Evolutionary conservation across 2,797 vertebrate genomes (phyloP).

Genomic region (Apogon hyalosoma): DNA sequence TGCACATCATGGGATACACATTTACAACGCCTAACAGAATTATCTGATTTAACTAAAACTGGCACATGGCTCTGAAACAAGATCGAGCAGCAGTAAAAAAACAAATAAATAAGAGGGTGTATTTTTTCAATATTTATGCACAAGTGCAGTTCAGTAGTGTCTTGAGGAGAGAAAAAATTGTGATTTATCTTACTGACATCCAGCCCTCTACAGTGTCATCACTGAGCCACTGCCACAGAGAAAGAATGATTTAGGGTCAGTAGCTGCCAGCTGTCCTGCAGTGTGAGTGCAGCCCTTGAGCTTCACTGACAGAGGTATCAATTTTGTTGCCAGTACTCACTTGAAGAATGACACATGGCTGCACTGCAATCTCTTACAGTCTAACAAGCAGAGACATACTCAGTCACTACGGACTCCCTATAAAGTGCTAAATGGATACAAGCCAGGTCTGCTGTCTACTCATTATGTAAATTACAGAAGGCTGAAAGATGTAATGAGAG

Average conservation of each 20-base stretch:
- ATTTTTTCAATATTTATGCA: neutral
- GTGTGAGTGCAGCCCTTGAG: slow-evolving; percentile 26
- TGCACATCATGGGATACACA: slow-evolving; percentile 11
- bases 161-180: neutral
- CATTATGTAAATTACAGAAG: slow-evolving; percentile 19
- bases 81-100: slow-evolving; percentile 9
- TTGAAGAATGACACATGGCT: slow-evolving; percentile 55
- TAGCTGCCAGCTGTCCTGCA: slow-evolving; percentile 56
- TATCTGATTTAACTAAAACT: slow-evolving; percentile 42
- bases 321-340: slow-evolving; percentile 44
- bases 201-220: slow-evolving; percentile 19
- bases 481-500: slow-evolving; percentile 5
- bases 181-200: slow-evolving; percentile 20
- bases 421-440: slow-evolving; percentile 32
- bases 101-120: slow-evolving; percentile 6
- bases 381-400: slow-evolving; percentile 36
- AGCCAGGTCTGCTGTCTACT: slow-evolving; percentile 21
- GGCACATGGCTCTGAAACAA: slow-evolving; percentile 19
- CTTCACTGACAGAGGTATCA: slow-evolving; percentile 42
- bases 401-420: slow-evolving; percentile 2
- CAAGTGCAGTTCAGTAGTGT: slow-evolving; percentile 2
- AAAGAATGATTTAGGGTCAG: slow-evolving; percentile 53
- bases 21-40: slow-evolving; percentile 27
- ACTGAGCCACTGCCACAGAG: slow-evolving; percentile 52
- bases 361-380: slow-evolving; percentile 36